Evolutionary conservation across 2,888 invertebrate genomes (phyloP).

Genomic region (Eupithecia abbreviata): DNA sequence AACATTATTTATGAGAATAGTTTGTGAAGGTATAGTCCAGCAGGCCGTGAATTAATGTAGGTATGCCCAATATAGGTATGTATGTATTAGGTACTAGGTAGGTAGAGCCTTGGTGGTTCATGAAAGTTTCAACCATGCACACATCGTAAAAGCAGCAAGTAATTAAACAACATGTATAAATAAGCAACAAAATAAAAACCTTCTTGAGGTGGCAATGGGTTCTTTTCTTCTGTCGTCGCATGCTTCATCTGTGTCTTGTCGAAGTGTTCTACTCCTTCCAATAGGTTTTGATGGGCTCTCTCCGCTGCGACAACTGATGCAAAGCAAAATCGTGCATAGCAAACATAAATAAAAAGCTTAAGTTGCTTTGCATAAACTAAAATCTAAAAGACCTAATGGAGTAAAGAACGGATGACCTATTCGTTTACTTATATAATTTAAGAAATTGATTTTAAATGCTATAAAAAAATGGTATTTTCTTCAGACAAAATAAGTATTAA

Average conservation of each 20-base stretch:
- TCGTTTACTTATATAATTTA: not conserved
- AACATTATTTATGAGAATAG: no score
- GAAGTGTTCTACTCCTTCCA: constrained; percentile 89
- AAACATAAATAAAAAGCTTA: constrained; percentile 49
- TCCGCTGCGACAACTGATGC: constrained; percentile 88
- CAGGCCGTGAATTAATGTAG: no score
- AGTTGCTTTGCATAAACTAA: constrained; percentile 36
- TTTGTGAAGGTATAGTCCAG: no score
- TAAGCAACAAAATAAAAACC: constrained; percentile 78
- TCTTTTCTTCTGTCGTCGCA: constrained; percentile 89
- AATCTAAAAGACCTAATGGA: constrained; percentile 23
- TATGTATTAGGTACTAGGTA: no score
- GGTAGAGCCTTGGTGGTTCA: not conserved
- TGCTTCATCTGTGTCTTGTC: constrained; percentile 90
- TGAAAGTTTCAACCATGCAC: not conserved
- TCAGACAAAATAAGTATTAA: no score
- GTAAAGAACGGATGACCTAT: not conserved
- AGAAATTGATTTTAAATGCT: not conserved
- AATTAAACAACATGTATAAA: constrained; percentile 20
- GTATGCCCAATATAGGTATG: no score
- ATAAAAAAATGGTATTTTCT: no score
- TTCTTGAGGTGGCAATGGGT: constrained; percentile 89
- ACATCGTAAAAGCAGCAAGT: not conserved
- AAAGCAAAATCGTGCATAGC: constrained; percentile 75
- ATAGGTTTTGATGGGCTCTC: constrained; percentile 88